Conservation (phyloP, 23 tunicate species). For the Styela clava region DNA sequence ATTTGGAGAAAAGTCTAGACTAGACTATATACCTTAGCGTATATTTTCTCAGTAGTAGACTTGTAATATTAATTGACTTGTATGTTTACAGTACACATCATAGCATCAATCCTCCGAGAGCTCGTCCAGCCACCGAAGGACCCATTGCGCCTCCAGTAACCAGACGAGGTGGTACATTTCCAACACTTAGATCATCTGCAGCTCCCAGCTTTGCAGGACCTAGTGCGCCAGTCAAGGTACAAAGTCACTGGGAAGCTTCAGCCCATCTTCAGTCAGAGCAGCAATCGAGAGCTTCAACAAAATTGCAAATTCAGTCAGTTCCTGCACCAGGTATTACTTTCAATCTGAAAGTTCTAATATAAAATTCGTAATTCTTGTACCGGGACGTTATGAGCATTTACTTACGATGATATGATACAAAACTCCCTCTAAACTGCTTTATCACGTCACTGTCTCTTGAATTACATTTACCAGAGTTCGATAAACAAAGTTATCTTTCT, state of each 20-base stretch:
- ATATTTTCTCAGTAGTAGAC: no score
- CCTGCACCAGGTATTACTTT: constrained; percentile 29
- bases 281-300: constrained; percentile 15
- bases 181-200: constrained; percentile 7
- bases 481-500: no score
- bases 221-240: neutral
- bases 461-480: no score
- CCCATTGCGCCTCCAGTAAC: constrained; percentile 13
- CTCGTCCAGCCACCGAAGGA: constrained; percentile 29
- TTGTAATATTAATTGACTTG: no score
- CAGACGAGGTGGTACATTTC: neutral
- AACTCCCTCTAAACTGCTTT: no score
- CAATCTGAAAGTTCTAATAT: no score
- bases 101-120: constrained; percentile 6
- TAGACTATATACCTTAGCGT: no score
- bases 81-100: constrained; percentile 26
- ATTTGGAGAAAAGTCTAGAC: no score
- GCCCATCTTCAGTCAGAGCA: constrained; percentile 13
- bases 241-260: constrained; percentile 25
- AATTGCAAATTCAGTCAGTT: constrained; percentile 14
- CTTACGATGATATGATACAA: no score
- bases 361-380: no score
- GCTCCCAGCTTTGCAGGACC: neutral
- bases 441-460: no score
- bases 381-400: no score